Conservation (phyloP, 2,888 invertebrate species). For the Ophion slaviceki region DNA sequence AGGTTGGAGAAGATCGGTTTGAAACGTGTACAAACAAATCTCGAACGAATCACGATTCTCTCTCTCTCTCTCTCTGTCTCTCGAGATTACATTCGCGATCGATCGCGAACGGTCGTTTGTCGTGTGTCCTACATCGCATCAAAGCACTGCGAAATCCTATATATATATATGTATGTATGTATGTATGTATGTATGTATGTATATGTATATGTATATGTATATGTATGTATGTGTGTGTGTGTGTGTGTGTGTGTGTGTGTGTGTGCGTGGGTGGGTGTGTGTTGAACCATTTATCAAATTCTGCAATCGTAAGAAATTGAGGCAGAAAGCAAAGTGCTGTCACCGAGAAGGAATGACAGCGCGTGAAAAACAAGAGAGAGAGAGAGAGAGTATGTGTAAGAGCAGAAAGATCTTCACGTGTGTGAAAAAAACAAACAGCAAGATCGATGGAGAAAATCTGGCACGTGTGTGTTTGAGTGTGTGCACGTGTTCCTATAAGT, state of each 20-base stretch:
- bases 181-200: neutral
- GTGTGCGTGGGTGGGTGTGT: neutral
- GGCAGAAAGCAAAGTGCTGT: conserved; percentile 25
- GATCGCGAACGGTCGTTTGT: conserved; percentile 51
- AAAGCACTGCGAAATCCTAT: conserved; percentile 43
- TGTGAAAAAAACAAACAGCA: neutral
- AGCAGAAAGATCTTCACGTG: conserved; percentile 11
- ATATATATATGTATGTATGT: neutral
- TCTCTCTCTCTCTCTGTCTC: conserved; percentile 12
- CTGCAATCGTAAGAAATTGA: conserved; percentile 47
- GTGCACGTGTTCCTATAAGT: neutral
- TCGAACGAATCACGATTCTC: conserved; percentile 49
- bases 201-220: neutral
- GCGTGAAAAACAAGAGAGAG: conserved; percentile 46
- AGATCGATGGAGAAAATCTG: conserved; percentile 40
- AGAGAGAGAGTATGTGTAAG: neutral
- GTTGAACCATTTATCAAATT: conserved; percentile 43
- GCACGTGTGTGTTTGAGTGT: conserved; percentile 13
- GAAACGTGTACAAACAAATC: conserved; percentile 28
- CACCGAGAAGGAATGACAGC: conserved; percentile 29
- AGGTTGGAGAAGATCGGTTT: conserved; percentile 38
- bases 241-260: neutral
- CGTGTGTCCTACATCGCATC: conserved; percentile 51
- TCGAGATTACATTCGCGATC: conserved; percentile 49
- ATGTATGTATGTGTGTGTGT: neutral